These are phyloP conservation scores for Pachyramphus minor DNA, from an alignment of 2,113 vertebrate genomes.

Conservation along the genomic window DNA sequence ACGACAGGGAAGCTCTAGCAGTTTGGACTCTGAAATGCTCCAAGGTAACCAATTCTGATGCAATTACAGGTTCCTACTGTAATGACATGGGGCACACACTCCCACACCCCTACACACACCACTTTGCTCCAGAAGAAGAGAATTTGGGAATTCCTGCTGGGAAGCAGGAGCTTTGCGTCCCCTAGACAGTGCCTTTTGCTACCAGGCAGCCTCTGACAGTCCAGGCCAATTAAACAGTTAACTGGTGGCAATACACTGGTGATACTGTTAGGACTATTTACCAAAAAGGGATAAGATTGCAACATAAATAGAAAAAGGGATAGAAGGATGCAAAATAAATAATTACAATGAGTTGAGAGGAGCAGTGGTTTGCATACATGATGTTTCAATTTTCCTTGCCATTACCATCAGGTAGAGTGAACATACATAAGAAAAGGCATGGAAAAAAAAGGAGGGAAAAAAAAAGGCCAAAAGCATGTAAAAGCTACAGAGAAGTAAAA, in stretches of 20 bases:
- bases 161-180: not conserved
- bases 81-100: rapidly evolving
- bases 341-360: not conserved
- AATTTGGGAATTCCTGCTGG: not conserved
- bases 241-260: not conserved
- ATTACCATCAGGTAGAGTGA: not conserved
- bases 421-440: not conserved
- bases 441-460: not conserved
- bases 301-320: not conserved
- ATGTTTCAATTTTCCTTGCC: not conserved
- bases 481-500: not conserved
- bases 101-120: not conserved
- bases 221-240: not conserved
- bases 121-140: not conserved
- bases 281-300: not conserved
- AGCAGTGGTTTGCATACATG: not conserved
- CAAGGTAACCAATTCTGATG: not conserved
- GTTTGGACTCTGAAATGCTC: not conserved
- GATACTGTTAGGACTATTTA: not conserved
- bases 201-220: not conserved
- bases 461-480: not conserved
- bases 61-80: not conserved
- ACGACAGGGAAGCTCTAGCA: not conserved
- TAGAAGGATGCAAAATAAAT: not conserved
- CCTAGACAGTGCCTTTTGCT: not conserved